phyloP scores from a whole-genome alignment of 2,888 invertebrate species.

The Xylophagus ater region DNA sequence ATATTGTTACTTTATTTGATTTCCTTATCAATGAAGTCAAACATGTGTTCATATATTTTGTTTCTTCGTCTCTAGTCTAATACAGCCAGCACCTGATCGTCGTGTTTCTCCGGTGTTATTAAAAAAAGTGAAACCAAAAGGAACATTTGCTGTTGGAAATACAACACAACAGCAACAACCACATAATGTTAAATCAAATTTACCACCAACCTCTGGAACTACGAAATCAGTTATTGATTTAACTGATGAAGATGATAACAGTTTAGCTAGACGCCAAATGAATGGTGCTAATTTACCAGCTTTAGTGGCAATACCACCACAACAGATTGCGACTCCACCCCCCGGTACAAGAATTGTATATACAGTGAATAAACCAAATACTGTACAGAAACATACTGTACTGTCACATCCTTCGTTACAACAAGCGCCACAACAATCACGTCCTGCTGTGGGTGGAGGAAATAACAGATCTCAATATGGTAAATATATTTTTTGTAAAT shows the following conservation, averaged over 20 bases:
- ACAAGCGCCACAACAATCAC: conserved; percentile 11
- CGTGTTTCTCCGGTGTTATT: too few species aligned
- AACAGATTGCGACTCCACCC: conserved; percentile 41
- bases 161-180: background rate
- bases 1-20: too few species aligned
- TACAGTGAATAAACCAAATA: conserved; percentile 12
- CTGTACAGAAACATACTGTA: conserved; percentile 11
- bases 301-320: conserved; percentile 30
- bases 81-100: too few species aligned
- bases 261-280: conserved; percentile 22
- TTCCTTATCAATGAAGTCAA: too few species aligned
- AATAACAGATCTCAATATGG: conserved; percentile 1
- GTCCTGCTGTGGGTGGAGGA: too few species aligned
- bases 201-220: conserved; percentile 4
- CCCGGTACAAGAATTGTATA: conserved; percentile 12
- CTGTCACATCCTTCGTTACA: too few species aligned
- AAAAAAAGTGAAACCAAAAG: too few species aligned
- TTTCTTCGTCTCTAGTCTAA: too few species aligned
- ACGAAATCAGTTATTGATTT: conserved; percentile 52
- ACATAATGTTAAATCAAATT: conserved; percentile 1
- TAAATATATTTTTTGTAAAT: background rate
- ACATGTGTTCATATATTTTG: too few species aligned
- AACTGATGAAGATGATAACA: conserved; percentile 63
- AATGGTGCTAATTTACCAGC: conserved; percentile 20
- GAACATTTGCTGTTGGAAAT: background rate